Base-by-base conservation (phyloP, 2,888 invertebrate genomes). In the Sphecodes monilicornis region DNA sequence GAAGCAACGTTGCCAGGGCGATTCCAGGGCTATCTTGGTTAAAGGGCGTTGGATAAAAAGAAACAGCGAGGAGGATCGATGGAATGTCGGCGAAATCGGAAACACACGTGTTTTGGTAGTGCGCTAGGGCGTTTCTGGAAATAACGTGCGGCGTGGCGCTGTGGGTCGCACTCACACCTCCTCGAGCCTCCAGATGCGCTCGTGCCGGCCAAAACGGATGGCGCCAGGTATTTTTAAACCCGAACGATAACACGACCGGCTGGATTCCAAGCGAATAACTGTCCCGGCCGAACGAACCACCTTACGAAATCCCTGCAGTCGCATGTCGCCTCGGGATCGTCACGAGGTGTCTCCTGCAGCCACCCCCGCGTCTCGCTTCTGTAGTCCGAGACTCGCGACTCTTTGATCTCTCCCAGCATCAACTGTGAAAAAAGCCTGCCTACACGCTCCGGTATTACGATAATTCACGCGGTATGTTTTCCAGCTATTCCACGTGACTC, bases 221-320 rank as follows among this genome's bases (percentile, higher is more conserved):
- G 87, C 90, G 90, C 90, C 90, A 89, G 86, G 85, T 90, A 90
- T 90, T 90, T 90, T 90, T 90, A 89, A 90, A 89, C 81, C 84
- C 70, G 86, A n/a, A 82, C 90, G 89, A 90, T 88, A 90, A 90
- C 83, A 86, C 84, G 80, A 72, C 66, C 80, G 76, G 66, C 78
- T 64, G 88, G 77, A 90, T 90, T 90, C 89, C 89, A 82, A 32
- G 66, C 80, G 84, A 85, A 86, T 79, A 78, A 85, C 80, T 85
- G 86, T 82, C 82, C 75, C 76, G n/a, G 69, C 46, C 36, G 64
- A 84, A 82, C 82, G 82, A 87, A 78, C 80, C 86, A 87, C 84
- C 88, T 88, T 88, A 88, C 88, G 88, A 88, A 88, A 88, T 88
- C 76, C 60, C 16, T 11, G n/a, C 54, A 11, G 54, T 69, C 60